Conservation (phyloP, 2,113 vertebrate genomes). For the Rhagologus leucostigma region DNA sequence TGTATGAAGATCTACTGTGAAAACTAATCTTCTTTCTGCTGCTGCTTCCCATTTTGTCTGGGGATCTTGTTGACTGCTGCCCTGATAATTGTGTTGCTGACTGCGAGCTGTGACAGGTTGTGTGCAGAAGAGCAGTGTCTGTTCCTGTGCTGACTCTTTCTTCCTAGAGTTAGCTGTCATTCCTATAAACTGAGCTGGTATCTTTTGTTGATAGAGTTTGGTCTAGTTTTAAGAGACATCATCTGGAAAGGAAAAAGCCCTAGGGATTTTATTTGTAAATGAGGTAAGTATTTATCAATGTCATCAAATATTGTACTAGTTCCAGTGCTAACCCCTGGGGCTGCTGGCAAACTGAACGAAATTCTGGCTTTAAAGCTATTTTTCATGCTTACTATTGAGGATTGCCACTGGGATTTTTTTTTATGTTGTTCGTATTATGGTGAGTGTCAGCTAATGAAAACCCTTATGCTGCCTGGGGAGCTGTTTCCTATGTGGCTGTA, state of each 20-base stretch:
- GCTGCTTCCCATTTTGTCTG: not conserved
- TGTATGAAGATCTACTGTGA: not conserved
- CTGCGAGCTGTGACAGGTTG: accelerated
- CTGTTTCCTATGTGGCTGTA: not conserved
- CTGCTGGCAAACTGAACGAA: not conserved
- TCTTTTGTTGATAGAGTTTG: not conserved
- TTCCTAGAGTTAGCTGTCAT: not conserved
- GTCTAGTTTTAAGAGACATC: not conserved
- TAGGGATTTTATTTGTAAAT: not conserved
- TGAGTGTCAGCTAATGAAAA: not conserved
- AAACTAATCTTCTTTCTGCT: not conserved
- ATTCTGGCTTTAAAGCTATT: not conserved
- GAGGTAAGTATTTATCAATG: not conserved
- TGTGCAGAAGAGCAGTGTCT: not conserved
- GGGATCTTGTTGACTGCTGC: not conserved
- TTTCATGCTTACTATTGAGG: not conserved
- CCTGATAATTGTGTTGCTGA: not conserved
- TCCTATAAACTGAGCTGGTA: not conserved
- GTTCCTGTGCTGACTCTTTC: not conserved
- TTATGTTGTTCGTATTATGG: not conserved
- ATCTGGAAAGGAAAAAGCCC: not conserved
- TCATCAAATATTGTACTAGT: not conserved
- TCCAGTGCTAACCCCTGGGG: not conserved
- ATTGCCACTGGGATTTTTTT: not conserved
- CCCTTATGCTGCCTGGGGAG: not conserved